Evolutionary conservation across 2,113 vertebrate species (phyloP).

Genomic region (Mirza zaza): DNA sequence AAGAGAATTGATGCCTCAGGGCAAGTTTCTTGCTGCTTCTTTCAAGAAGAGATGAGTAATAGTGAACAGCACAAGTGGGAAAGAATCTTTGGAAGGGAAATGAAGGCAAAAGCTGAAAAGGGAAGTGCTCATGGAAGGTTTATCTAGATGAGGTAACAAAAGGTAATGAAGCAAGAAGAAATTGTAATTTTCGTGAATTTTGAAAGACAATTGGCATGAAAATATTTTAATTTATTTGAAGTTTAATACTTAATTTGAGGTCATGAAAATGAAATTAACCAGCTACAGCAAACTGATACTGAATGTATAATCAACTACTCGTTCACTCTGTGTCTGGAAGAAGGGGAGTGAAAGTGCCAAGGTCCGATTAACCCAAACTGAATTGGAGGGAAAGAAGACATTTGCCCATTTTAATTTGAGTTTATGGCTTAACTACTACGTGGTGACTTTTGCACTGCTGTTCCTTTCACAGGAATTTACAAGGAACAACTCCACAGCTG

Average conservation of each 20-base stretch:
- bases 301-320: conserved; percentile 37
- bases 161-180: conserved; percentile 6
- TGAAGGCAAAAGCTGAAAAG: not conserved
- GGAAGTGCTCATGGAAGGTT: not conserved
- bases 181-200: conserved; percentile 37
- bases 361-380: conserved; percentile 17
- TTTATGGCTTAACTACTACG: not conserved
- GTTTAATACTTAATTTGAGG: conserved; percentile 53
- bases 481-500: not conserved
- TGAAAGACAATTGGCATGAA: conserved; percentile 8
- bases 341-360: not conserved
- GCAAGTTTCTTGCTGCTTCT: not conserved
- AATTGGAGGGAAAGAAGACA: not conserved
- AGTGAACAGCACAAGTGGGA: not conserved
- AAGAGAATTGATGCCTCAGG: not conserved
- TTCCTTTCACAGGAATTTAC: conserved; percentile 30
- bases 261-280: conserved; percentile 58
- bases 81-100: not conserved
- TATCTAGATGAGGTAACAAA: not conserved
- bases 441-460: not conserved
- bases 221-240: conserved; percentile 61
- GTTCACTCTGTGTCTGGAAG: not conserved
- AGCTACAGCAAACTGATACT: conserved; percentile 17
- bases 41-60: not conserved
- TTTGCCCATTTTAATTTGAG: not conserved